Evolutionary conservation across 2,113 vertebrate genomes (phyloP).

Genomic region (Kobus ellipsiprymnus): DNA sequence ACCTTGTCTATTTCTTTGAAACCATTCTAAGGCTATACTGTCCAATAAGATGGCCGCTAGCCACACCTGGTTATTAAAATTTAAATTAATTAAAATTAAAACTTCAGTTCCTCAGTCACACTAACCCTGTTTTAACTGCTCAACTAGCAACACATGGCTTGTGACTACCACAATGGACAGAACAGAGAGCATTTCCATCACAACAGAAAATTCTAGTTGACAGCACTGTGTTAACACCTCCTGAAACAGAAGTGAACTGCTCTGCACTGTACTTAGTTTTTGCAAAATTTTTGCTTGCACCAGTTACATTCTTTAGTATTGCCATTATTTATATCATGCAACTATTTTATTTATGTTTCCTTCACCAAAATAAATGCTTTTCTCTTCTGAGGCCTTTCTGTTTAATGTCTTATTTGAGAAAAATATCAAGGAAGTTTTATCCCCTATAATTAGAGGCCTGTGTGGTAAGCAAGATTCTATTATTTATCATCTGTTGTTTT

Average conservation of each 20-base stretch:
- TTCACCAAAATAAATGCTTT: constrained; percentile 8
- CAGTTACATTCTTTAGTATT: not conserved
- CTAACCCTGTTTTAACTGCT: not conserved
- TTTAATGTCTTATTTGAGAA: constrained; percentile 21
- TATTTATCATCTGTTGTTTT: constrained; percentile 37
- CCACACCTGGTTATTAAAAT: not conserved
- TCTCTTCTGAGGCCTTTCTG: constrained; percentile 7
- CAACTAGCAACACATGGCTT: not conserved
- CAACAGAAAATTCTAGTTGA: not conserved
- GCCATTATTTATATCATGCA: not conserved
- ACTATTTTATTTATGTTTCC: constrained; percentile 28
- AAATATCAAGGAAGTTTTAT: constrained; percentile 32
- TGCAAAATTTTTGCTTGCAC: not conserved
- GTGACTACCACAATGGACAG: not conserved
- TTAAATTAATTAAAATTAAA: not conserved
- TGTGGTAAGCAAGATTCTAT: not conserved
- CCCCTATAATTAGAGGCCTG: not conserved
- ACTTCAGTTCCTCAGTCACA: not conserved
- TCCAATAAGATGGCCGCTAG: not conserved
- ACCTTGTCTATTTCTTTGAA: not conserved
- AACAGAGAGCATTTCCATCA: not conserved
- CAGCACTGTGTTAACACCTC: not conserved
- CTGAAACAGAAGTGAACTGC: not conserved
- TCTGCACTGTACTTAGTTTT: not conserved
- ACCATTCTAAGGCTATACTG: not conserved